phyloP scores from a whole-genome alignment of 2,113 vertebrate species.

The Melanocharis versteri region DNA sequence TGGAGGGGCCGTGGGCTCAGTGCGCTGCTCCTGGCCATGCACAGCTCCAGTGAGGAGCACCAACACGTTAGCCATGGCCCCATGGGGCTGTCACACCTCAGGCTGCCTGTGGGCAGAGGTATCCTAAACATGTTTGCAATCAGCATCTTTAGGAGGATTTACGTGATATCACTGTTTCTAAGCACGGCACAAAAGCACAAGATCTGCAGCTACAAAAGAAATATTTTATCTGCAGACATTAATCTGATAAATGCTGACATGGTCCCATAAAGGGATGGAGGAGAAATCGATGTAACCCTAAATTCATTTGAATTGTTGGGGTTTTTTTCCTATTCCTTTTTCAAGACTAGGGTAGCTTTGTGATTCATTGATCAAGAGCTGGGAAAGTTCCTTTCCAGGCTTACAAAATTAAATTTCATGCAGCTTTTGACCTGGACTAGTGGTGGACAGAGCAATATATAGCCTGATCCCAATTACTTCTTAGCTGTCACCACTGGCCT shows the following conservation, averaged over 20 bases:
- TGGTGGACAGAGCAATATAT: not conserved
- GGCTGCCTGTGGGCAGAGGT: not conserved
- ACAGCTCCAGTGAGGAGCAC: not conserved
- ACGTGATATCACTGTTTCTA: not conserved
- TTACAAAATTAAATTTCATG: not conserved
- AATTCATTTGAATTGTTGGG: not conserved
- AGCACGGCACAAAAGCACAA: not conserved
- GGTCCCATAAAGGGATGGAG: not conserved
- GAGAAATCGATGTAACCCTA: not conserved
- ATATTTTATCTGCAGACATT: not conserved
- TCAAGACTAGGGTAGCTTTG: not conserved
- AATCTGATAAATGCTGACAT: not conserved
- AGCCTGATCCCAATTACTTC: not conserved
- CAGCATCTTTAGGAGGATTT: not conserved
- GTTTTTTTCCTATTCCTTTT: not conserved
- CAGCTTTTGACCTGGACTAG: not conserved
- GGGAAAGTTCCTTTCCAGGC: not conserved
- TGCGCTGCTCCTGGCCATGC: rapidly evolving
- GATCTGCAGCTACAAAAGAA: not conserved
- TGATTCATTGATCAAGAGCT: not conserved
- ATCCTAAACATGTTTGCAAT: not conserved
- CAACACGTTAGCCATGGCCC: not conserved
- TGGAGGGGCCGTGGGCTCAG: not conserved
- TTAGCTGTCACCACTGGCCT: not conserved
- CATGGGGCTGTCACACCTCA: not conserved